phyloP scores from a whole-genome alignment of 2,797 vertebrate species.

The Sebastes alutus region DNA sequence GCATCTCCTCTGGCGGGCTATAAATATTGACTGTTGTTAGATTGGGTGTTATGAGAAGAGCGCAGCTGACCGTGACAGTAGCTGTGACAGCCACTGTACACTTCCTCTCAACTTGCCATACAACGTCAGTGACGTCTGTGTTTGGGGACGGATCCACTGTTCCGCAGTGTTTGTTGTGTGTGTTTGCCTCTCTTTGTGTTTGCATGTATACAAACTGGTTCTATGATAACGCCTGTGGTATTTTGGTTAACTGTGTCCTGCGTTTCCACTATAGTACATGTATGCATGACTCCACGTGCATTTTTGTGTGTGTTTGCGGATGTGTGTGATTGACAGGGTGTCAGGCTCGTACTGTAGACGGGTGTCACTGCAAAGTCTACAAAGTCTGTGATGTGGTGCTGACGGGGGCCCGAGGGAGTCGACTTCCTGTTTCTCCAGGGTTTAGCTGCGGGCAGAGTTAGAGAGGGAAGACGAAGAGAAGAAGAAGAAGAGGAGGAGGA shows the following conservation, averaged over 20 bases:
- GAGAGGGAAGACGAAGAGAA: not conserved
- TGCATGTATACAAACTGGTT: not conserved
- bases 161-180: conserved; percentile 4
- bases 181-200: conserved; percentile 14
- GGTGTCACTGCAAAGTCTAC: conserved; percentile 36
- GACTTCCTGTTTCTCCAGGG: conserved; percentile 28
- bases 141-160: conserved; percentile 22
- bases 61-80: conserved; percentile 57
- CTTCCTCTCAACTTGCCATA: conserved; percentile 39
- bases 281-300: not conserved
- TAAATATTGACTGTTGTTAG: conserved; percentile 79
- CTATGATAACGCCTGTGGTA: not conserved
- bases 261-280: not conserved
- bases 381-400: conserved; percentile 53
- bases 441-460: conserved; percentile 38
- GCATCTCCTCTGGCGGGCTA: conserved; percentile 65
- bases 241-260: not conserved
- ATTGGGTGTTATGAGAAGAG: conserved; percentile 48
- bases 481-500: not conserved
- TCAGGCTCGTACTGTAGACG: conserved; percentile 3
- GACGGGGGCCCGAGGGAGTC: conserved; percentile 34
- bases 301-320: not conserved
- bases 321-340: conserved; percentile 35
- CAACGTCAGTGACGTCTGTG: conserved; percentile 15
- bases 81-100: conserved; percentile 51